Conservation (phyloP, 2,797 vertebrate genomes). For the Delichon dasypus region DNA sequence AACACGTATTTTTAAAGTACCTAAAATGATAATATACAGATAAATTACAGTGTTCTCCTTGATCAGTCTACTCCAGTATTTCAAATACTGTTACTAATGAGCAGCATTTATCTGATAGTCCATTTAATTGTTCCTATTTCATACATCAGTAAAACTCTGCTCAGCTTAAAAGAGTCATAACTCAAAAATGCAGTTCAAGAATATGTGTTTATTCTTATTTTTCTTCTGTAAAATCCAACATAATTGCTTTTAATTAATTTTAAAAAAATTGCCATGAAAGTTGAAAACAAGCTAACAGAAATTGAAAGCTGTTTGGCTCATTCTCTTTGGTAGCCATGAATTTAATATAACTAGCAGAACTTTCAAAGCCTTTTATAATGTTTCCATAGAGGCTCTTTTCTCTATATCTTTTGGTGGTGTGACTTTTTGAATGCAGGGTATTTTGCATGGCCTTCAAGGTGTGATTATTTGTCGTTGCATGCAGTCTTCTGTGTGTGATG, state of each 20-base stretch:
- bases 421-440: not conserved
- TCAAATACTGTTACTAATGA: not conserved
- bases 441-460: not conserved
- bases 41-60: not conserved
- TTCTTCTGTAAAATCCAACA: not conserved
- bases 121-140: slow-evolving; percentile 44
- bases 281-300: not conserved
- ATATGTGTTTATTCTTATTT: not conserved
- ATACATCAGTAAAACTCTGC: slow-evolving; percentile 28
- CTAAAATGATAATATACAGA: not conserved
- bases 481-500: not conserved
- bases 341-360: not conserved
- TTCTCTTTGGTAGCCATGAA: not conserved
- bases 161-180: slow-evolving; percentile 17
- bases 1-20: not conserved
- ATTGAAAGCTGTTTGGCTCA: not conserved
- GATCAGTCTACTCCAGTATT: not conserved
- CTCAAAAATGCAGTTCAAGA: not conserved
- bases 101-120: not conserved
- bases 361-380: not conserved
- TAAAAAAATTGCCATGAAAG: not conserved
- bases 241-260: not conserved
- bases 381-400: not conserved
- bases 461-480: not conserved
- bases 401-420: not conserved